Evolutionary conservation across 2,888 invertebrate genomes (phyloP).

Genomic region (Aspidapion aeneum): DNA sequence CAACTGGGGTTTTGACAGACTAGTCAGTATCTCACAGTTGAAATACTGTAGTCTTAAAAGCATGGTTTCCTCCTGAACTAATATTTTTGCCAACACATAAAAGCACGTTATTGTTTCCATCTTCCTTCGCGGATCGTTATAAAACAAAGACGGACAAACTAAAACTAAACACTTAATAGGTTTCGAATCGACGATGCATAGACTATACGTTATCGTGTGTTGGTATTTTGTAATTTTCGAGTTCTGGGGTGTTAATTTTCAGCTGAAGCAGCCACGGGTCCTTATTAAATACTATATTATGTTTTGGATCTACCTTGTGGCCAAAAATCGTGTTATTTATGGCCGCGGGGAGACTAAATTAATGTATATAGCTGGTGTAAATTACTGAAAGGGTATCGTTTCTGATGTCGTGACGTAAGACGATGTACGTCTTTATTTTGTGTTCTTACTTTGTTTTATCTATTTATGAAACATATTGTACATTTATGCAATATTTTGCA

Average conservation of each 20-base stretch:
- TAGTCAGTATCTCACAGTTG: too few relatives aligned
- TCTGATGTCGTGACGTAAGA: slow-evolving; percentile 16
- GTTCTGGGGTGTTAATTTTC: slow-evolving; percentile 47
- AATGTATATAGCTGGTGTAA: slow-evolving; percentile 22
- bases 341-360: slow-evolving; percentile 16
- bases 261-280: slow-evolving; percentile 26
- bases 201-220: slow-evolving; percentile 45
- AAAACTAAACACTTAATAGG: neutral
- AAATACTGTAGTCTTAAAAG: too few relatives aligned
- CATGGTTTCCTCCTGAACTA: neutral
- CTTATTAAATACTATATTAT: slow-evolving; percentile 51
- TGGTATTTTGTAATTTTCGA: slow-evolving; percentile 45
- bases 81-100: neutral
- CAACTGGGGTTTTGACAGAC: too few relatives aligned
- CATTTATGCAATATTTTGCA: too few relatives aligned
- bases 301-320: slow-evolving; percentile 46
- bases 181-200: slow-evolving; percentile 36
- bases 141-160: neutral
- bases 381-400: slow-evolving; percentile 21
- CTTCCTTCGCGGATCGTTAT: neutral
- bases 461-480: too few relatives aligned
- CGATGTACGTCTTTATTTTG: neutral
- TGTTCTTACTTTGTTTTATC: too few relatives aligned
- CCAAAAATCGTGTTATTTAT: slow-evolving; percentile 45
- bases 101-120: too few relatives aligned